Percentiles rank a stretch among this genome's conserved stretches.
These are phyloP conservation scores for Zaprionus ornatus DNA, from an alignment of 1,140 invertebrate species.

Conservation along the genomic window DNA sequence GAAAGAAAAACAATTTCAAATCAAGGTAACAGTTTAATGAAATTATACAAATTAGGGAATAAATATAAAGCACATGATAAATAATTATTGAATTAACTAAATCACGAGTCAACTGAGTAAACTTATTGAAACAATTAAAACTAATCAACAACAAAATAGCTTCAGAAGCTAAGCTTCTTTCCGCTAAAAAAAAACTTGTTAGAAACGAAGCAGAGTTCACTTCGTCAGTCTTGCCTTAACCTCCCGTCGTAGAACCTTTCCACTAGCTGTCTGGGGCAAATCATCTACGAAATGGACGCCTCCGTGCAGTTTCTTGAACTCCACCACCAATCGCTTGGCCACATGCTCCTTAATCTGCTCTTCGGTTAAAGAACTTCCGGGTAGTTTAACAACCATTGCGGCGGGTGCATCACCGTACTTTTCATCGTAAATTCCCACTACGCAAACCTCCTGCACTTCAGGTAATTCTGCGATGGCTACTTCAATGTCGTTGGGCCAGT, in stretches of 20 bases:
- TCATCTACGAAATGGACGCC: slow-evolving; percentile 86
- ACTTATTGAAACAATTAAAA: slow-evolving; percentile 1
- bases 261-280: slow-evolving; percentile 87
- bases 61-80: background rate
- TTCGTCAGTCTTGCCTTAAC: slow-evolving; percentile 60
- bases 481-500: slow-evolving; percentile 74
- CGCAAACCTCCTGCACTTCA: slow-evolving; percentile 59
- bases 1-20: background rate
- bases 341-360: slow-evolving; percentile 60
- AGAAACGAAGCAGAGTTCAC: slow-evolving; percentile 21
- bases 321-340: slow-evolving; percentile 71
- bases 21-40: slow-evolving; percentile 1
- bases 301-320: slow-evolving; percentile 85
- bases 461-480: slow-evolving; percentile 47
- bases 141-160: background rate
- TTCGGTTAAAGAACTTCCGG: slow-evolving; percentile 36
- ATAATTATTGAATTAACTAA: background rate
- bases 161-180: background rate
- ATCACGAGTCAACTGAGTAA: background rate
- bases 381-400: slow-evolving; percentile 51
- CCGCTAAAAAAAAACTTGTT: background rate
- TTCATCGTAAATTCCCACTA: slow-evolving; percentile 63
- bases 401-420: slow-evolving; percentile 51
- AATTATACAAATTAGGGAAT: background rate
- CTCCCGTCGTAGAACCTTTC: slow-evolving; percentile 87